Percentiles rank a stretch among this genome's conserved stretches.
Evolutionary conservation across 2,113 vertebrate genomes (phyloP).

Genomic region (Gopherus flavomarginatus): DNA sequence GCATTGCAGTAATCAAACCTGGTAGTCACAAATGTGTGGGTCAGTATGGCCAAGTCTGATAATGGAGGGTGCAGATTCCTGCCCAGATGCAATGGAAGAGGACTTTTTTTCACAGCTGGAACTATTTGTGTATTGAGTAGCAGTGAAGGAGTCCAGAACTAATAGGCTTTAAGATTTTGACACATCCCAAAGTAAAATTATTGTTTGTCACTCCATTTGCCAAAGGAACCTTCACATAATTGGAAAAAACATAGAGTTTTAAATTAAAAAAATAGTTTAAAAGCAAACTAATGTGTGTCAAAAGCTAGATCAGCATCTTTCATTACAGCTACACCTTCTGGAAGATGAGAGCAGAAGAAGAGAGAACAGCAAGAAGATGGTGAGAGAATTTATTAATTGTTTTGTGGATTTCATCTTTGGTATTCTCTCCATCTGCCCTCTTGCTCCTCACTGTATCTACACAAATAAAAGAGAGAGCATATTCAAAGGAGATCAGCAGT

Average conservation of each 20-base stretch:
- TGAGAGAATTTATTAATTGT: background rate
- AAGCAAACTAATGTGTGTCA: background rate
- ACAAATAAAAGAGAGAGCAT: background rate
- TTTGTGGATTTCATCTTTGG: background rate
- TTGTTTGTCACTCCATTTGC: conserved; percentile 13
- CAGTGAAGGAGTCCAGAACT: conserved; percentile 1
- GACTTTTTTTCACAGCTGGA: conserved; percentile 46
- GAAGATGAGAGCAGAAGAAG: background rate
- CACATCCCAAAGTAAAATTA: background rate
- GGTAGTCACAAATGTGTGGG: background rate
- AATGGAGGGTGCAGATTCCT: conserved; percentile 44
- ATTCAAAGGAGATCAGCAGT: too few species aligned
- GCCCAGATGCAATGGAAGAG: conserved; percentile 28
- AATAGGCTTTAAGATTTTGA: conserved; percentile 26
- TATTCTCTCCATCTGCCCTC: background rate
- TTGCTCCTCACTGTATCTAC: background rate
- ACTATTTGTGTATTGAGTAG: background rate
- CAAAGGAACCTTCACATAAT: conserved; percentile 15
- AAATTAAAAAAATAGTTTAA: background rate
- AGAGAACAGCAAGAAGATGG: background rate
- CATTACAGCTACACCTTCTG: background rate
- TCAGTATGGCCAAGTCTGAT: background rate
- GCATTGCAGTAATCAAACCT: background rate
- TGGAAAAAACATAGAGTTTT: background rate
- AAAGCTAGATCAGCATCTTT: background rate